Evolutionary conservation across 2,888 invertebrate species (phyloP).

Genomic region (Lasioglossum villosulum): DNA sequence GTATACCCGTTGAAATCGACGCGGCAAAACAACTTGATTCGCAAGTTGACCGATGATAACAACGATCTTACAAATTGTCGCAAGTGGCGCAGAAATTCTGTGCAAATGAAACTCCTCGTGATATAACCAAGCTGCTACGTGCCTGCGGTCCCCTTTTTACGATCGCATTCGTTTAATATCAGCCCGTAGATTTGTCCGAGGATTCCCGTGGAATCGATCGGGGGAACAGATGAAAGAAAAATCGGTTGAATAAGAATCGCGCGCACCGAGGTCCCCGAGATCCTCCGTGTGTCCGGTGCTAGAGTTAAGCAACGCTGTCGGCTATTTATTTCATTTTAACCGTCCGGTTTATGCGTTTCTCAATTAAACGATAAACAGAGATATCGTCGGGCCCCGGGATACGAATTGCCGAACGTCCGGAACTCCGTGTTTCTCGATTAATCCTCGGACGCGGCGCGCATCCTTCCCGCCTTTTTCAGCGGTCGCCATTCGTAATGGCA

Average conservation of each 20-base stretch:
- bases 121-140: background rate
- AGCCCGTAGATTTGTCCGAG: background rate
- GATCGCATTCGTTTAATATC: background rate
- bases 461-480: slow-evolving; percentile 43
- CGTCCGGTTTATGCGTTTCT: slow-evolving; percentile 39
- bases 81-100: background rate
- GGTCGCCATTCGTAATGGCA: slow-evolving; percentile 42
- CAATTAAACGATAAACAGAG: slow-evolving; percentile 60
- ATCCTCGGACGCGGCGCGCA: slow-evolving; percentile 41
- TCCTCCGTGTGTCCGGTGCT: background rate
- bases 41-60: background rate
- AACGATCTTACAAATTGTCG: slow-evolving; percentile 16
- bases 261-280: background rate
- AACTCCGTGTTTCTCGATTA: slow-evolving; percentile 56
- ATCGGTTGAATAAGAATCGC: slow-evolving; percentile 10
- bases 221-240: background rate
- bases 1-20: background rate
- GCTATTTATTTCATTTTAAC: slow-evolving; percentile 37
- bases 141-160: background rate
- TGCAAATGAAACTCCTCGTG: background rate
- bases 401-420: slow-evolving; percentile 54
- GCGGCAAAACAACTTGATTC: background rate
- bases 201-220: background rate
- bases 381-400: slow-evolving; percentile 43
- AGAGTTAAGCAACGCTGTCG: slow-evolving; percentile 17